Base-by-base conservation (phyloP, 2,797 vertebrate species). In the Echiichthys vipera region DNA sequence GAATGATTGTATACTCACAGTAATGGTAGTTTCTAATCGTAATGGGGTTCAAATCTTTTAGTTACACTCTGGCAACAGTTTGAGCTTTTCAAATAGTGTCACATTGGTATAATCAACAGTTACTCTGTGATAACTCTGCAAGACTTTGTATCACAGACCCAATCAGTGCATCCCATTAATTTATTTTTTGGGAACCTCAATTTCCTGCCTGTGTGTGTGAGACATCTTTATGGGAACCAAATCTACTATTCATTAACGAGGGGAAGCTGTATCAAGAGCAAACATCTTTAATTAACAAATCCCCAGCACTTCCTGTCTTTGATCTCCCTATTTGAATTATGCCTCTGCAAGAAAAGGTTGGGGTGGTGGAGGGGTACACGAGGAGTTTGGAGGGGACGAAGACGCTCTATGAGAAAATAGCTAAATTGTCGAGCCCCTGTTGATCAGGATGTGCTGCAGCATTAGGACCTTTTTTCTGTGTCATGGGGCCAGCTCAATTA, bases 231-330 rank as follows among this genome's bases (percentile, higher is more conserved):
- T 93, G 91, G 87, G 91, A 94, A 93, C 91, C 87, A 84, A 92
- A 90, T 90, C 39, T 77, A 89, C 74, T 84, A 81, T 89, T 91
- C 90, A 89, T 91, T 94, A 93, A 87, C 49, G 81, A 72, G 77
- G 72, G 80, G 86, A 87, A 82, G 84, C 84, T 72, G 80, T 93
- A 94, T 95, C 94, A 72, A 82, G 85, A 90, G 91, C 92, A 91
- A 94, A 91, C 93, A 94, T 95, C 94, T 94, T 93, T 95, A 95
- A 95, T 95, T 95, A 95, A 93, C 93, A 92, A 90, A 79, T 91
- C 89, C 88, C 77, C 85, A 80, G 75, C 84, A 89, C 84, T 89
- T 90, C 89, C 89, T 84, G 87, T 84, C 89, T 93, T 93, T 93
- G 89, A 94, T 93, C 91, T 84, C 54, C 47, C 47, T 36, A 50